phyloP scores from a whole-genome alignment of 2,113 vertebrate genomes.

The Pluvianellus socialis region DNA sequence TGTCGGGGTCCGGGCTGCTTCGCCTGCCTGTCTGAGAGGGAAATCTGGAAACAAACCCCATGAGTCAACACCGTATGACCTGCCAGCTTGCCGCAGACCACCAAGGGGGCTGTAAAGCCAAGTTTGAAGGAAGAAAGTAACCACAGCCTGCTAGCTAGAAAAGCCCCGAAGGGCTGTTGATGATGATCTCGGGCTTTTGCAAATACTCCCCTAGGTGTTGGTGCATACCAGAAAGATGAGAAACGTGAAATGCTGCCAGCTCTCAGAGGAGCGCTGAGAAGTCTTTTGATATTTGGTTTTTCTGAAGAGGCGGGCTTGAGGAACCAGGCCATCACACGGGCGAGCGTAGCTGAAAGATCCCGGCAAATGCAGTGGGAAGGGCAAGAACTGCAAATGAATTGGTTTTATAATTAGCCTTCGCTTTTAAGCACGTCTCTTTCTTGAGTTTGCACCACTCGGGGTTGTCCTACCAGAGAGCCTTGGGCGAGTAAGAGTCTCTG shows the following conservation, averaged over 20 bases:
- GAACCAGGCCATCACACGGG: background rate
- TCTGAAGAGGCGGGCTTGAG: background rate
- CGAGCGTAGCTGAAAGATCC: background rate
- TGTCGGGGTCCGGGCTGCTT: background rate
- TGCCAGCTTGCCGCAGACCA: background rate
- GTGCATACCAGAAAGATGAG: background rate
- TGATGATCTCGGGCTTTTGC: background rate
- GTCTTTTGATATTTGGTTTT: background rate
- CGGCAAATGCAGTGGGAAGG: background rate
- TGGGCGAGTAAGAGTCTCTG: background rate
- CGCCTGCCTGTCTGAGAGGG: background rate
- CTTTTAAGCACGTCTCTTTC: background rate
- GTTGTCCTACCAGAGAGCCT: background rate
- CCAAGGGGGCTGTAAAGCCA: background rate
- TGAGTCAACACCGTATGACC: background rate
- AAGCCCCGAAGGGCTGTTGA: background rate
- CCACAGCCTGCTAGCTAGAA: background rate
- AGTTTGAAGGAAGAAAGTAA: background rate
- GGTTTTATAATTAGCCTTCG: background rate
- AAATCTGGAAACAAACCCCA: background rate
- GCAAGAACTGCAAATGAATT: background rate
- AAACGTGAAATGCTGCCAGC: background rate
- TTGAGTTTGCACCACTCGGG: background rate
- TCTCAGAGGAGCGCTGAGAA: background rate
- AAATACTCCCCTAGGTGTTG: background rate